Evolutionary conservation across 2,113 vertebrate species (phyloP), one percentile per base, ranked within the genome.

Genomic region (Progne subis): DNA sequence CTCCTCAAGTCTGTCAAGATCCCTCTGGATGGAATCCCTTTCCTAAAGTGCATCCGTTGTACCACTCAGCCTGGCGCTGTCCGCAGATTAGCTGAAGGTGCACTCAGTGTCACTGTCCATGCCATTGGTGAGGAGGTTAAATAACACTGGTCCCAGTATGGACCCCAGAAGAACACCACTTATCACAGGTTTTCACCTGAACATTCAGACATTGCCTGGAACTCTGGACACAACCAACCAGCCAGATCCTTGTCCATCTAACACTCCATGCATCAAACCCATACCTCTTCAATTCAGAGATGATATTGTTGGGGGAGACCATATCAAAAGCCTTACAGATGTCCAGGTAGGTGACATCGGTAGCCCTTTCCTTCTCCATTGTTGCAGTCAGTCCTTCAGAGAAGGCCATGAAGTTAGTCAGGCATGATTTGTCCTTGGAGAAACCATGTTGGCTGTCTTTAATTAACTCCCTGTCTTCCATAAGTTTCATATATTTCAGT

Each of bases 101-200:
- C 18, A 41, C 39, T n/a, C 47, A 26, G 12, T 41, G n/a, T 53
- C 53, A 47, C 53, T 67, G 53, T 52, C 46, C 19, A 3, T 41
- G 46, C 21, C 24, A 25, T 1, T 47, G 60, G 32, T 57, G 43
- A 57, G 46, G 43, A 47, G 26, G 72, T 47, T 46, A 43, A 60
- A 61, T 8, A 71, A 4, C n/a, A 49, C 0, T 49, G 7, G 20
- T 26, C 19, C 52, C 17, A 19, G 7, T 20, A 23, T 2, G 2
- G 47, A 39, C 23, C 14, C 25, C 1, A 1, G 29, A n/a, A 34
- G 57, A 60, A 3, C 44, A 69, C 9, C 28, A 37, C 14, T 43
- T 21, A 14, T 3, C 32, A 25, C 1, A 1, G 8, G 5, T 59
- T 64, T 76, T 24, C n/a, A 56, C 31, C 21, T 55, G 64, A 34